These are phyloP conservation scores for Tyto alba DNA, from an alignment of 2,113 vertebrate species.

Conservation along the genomic window DNA sequence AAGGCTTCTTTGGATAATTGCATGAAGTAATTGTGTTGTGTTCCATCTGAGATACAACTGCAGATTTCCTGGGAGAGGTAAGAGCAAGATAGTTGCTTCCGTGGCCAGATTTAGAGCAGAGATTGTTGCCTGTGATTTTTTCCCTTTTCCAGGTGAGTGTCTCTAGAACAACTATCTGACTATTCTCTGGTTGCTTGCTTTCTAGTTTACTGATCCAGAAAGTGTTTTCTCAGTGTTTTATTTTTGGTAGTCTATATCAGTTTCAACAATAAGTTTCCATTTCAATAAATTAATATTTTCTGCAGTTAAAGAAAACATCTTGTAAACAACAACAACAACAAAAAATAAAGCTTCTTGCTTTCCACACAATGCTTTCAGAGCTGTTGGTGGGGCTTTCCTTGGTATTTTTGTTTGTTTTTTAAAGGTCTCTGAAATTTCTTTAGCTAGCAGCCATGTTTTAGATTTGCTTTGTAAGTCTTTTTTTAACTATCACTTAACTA, in stretches of 20 bases:
- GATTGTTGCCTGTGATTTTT: not conserved
- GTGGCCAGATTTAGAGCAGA: not conserved
- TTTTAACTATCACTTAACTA: not conserved
- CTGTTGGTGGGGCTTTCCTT: not conserved
- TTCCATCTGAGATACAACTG: not conserved
- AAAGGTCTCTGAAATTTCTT: not conserved
- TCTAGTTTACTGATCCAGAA: not conserved
- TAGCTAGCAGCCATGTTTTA: not conserved
- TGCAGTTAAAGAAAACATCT: not conserved
- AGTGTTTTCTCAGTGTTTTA: not conserved
- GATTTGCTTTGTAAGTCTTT: not conserved
- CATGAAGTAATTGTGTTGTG: not conserved
- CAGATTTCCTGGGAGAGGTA: not conserved
- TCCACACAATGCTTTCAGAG: not conserved
- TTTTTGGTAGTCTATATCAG: not conserved
- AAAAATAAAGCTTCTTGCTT: not conserved
- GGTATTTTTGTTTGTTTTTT: not conserved
- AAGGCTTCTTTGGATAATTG: not conserved
- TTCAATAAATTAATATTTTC: not conserved
- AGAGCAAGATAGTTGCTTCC: not conserved
- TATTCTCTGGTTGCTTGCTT: not conserved
- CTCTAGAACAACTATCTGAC: not conserved
- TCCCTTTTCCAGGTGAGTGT: not conserved
- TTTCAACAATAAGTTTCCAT: not conserved
- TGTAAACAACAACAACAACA: not conserved